phyloP scores from a whole-genome alignment of 2,797 vertebrate species.

The Enteromius viviparus region DNA sequence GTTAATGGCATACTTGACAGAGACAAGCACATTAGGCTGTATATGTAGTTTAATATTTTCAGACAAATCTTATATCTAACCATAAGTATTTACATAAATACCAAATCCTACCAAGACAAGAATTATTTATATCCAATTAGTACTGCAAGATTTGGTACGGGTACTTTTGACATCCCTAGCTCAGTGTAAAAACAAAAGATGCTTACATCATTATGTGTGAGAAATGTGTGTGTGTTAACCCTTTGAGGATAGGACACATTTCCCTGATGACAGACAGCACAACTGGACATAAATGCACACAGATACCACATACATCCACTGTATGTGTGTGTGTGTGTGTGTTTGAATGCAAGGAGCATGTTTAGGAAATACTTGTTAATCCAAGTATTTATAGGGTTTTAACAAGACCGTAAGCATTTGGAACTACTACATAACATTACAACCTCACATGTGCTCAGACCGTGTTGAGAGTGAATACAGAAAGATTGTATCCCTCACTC shows the following conservation, averaged over 20 bases:
- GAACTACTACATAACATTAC: slow-evolving; percentile 6
- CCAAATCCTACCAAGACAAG: background rate
- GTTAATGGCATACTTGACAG: background rate
- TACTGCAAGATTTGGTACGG: background rate
- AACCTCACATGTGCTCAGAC: background rate
- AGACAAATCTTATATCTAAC: slow-evolving; percentile 2
- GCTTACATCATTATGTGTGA: background rate
- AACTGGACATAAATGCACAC: slow-evolving; percentile 26
- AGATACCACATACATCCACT: slow-evolving; percentile 6
- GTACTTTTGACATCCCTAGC: background rate
- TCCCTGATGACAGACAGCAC: slow-evolving; percentile 45
- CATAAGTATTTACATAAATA: background rate
- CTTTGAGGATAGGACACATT: background rate
- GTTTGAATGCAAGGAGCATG: background rate
- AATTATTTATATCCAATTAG: background rate
- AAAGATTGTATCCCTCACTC: background rate
- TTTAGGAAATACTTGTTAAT: slow-evolving; percentile 43
- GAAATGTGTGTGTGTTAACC: background rate
- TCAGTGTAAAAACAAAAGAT: background rate
- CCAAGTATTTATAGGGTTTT: slow-evolving; percentile 28
- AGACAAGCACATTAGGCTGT: background rate
- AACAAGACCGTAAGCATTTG: slow-evolving; percentile 9
- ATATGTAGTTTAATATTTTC: background rate
- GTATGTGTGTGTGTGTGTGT: background rate
- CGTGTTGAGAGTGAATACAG: background rate